phyloP scores from a whole-genome alignment of 2,888 invertebrate genomes.

The Morpho helenor region DNA sequence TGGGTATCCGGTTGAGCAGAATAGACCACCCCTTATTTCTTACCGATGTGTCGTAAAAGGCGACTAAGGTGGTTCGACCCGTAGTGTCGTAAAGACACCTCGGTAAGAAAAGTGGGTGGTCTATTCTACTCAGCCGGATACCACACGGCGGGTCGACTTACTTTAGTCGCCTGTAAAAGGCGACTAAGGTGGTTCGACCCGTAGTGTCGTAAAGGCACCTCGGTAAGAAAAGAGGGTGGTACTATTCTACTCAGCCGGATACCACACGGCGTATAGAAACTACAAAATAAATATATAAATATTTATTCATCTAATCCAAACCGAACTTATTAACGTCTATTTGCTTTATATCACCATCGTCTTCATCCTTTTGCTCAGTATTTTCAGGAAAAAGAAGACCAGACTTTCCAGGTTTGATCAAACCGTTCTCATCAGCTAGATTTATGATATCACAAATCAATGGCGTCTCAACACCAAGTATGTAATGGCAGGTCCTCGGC shows the following conservation, averaged over 20 bases:
- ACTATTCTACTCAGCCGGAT: too few species aligned
- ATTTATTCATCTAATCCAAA: conserved; percentile 45
- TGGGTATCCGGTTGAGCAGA: too few species aligned
- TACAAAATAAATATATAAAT: neutral
- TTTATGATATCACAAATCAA: conserved; percentile 92
- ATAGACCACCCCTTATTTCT: too few species aligned
- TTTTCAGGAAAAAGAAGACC: conserved; percentile 29
- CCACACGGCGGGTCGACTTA: too few species aligned
- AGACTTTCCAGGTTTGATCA: conserved; percentile 58
- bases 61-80: too few species aligned
- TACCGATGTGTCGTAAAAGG: too few species aligned
- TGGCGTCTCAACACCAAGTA: conserved; percentile 95
- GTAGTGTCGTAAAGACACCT: neutral
- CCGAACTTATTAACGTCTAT: conserved; percentile 42
- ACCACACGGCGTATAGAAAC: too few species aligned
- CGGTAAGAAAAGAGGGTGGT: too few species aligned
- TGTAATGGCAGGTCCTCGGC: conserved; percentile 95
- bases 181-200: too few species aligned
- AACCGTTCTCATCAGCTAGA: conserved; percentile 89
- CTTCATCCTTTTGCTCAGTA: conserved; percentile 33
- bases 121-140: too few species aligned
- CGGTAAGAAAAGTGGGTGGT: too few species aligned
- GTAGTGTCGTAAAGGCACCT: neutral
- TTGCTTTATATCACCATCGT: conserved; percentile 34
- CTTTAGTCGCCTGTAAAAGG: too few species aligned